Evolutionary conservation across 2,797 vertebrate species (phyloP).

Genomic region (Zalophus californianus): DNA sequence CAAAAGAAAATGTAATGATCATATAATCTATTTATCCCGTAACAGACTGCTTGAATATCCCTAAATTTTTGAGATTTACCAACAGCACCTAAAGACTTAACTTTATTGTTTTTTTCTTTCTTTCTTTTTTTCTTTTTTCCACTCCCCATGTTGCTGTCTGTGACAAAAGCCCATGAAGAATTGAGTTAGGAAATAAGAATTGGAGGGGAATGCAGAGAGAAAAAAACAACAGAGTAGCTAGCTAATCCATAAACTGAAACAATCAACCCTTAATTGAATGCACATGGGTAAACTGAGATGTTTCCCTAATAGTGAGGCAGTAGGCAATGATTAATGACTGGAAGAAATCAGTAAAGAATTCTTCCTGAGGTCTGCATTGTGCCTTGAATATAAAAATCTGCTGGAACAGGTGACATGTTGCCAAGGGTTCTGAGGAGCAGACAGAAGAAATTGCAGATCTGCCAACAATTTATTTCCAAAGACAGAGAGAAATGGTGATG

Average conservation of each 20-base stretch:
- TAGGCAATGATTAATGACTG: slow-evolving; percentile 78
- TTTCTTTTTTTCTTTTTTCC: not conserved
- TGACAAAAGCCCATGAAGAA: slow-evolving; percentile 36
- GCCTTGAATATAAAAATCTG: slow-evolving; percentile 78
- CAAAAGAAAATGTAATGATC: not conserved
- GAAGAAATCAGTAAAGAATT: slow-evolving; percentile 71
- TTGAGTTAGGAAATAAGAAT: not conserved
- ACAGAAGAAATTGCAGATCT: slow-evolving; percentile 74
- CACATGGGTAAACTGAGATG: slow-evolving; percentile 36
- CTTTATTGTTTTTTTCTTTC: not conserved
- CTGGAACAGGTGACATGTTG: slow-evolving; percentile 71
- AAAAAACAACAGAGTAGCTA: not conserved
- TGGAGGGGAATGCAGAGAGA: not conserved
- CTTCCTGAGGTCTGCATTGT: slow-evolving; percentile 69
- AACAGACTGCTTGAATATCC: not conserved
- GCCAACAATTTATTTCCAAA: slow-evolving; percentile 78
- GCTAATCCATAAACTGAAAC: slow-evolving; percentile 63
- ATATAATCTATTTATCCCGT: not conserved
- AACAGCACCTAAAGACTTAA: not conserved
- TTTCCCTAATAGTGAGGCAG: slow-evolving; percentile 33
- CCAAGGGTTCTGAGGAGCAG: slow-evolving; percentile 67
- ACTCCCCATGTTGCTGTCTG: not conserved
- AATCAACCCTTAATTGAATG: slow-evolving; percentile 71
- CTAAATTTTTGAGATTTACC: not conserved
- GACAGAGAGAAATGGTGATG: slow-evolving; percentile 78